A percentile compares a stretch with the other conserved stretches of the same genome.
Evolutionary conservation across 1,140 invertebrate species (phyloP).

Genomic region (Alviniconcha marisindica): DNA sequence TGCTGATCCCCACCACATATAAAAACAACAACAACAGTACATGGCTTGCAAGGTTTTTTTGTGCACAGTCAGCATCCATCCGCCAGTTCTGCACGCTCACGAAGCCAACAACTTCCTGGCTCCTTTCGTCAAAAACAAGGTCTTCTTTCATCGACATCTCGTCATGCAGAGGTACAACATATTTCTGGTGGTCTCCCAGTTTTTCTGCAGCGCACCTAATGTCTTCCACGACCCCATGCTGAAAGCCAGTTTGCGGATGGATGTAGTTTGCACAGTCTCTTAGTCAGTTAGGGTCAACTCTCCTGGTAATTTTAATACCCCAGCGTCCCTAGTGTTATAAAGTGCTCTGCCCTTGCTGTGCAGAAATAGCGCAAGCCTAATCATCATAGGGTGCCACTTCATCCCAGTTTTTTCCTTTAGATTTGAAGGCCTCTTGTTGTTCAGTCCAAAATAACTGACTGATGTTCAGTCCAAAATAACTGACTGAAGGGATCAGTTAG

Average conservation of each 20-base stretch:
- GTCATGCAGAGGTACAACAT: slow-evolving; percentile 22
- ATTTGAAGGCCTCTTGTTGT: neutral
- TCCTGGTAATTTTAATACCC: slow-evolving; percentile 12
- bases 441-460: slow-evolving; percentile 24
- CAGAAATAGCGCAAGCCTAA: neutral
- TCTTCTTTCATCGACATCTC: slow-evolving; percentile 30
- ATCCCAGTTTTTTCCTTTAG: neutral
- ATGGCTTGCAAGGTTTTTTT: slow-evolving; percentile 13
- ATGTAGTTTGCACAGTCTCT: neutral
- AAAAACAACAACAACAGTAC: slow-evolving; percentile 30
- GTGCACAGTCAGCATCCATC: too few species aligned
- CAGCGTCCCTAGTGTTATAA: neutral
- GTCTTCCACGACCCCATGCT: neutral
- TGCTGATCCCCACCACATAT: slow-evolving; percentile 21
- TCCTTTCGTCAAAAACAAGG: slow-evolving; percentile 12
- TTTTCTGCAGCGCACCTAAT: neutral
- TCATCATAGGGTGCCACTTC: slow-evolving; percentile 30
- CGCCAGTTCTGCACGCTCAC: neutral
- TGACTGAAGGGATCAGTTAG: neutral
- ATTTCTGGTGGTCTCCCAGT: neutral
- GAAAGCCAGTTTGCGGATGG: slow-evolving; percentile 6
- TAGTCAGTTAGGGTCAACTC: slow-evolving; percentile 23
- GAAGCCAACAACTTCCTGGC: slow-evolving; percentile 25
- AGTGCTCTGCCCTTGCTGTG: slow-evolving; percentile 2
- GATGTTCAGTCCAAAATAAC: too few species aligned